Evolutionary conservation across 2,888 invertebrate genomes (phyloP), one percentile per base, ranked within the genome.

Genomic region (Drosophila paranaensis): DNA sequence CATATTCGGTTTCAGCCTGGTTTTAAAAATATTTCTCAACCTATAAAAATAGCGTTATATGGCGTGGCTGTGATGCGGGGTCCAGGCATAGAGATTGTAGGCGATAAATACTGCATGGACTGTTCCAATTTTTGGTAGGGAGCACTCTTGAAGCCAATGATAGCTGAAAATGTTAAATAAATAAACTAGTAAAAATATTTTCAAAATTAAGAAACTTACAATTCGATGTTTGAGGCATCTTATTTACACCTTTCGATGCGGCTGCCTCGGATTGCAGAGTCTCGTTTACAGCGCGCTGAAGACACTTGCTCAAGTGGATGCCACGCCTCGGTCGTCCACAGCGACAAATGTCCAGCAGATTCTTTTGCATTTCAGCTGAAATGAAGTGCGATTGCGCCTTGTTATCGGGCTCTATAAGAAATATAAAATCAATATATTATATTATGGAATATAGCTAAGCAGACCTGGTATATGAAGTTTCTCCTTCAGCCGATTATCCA

Each of bases 71-170:
- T 88, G 3, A 93, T 76, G 20, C 89, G 90, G 25, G 90, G 89
- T 16, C 92, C 93, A 1, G 90, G 80, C 93, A 93, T 92, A 4
- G 91, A 90, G 50, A 73, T 72, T 0, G 90, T 73, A 0, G 93
- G 92, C 9, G 93, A 93, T 25, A 89, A 65, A 68, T 93, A 92
- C 45, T 89, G 88, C 85, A 92, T 92, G 3, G 92, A 91, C 11
- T 89, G 79, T 35, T 93, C 93, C 81, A 91, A 87, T 60, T 89
- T 77, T 5, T 66, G 71, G 39, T 91, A 93, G 43, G 70, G 75
- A 5, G 82, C 77, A 2, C 62, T 27, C 66, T 79, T 40, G 62
- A 90, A 91, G 10, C 93, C 93, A 45, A 92, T 85, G 58, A 74
- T 82, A 46, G 90, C 92, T 92, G 39, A 0, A 60, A 78, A 20